These are phyloP conservation scores for Pammene aurita DNA, from an alignment of 2,888 invertebrate species.

Conservation along the genomic window DNA sequence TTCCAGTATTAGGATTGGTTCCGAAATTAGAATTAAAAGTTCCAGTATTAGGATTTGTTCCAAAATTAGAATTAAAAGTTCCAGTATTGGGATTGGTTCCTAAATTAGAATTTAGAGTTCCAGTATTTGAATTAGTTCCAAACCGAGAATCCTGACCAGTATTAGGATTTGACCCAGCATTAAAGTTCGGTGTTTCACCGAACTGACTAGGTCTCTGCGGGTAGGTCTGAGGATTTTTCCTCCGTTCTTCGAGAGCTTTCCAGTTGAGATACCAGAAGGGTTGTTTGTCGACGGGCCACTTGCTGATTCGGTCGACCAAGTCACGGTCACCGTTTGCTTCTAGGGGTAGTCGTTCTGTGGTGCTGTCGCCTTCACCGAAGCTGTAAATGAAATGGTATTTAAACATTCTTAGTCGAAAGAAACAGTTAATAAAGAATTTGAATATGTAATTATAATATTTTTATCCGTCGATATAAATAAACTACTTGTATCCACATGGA, in stretches of 20 bases:
- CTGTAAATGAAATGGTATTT: conserved; percentile 52
- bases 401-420: neutral
- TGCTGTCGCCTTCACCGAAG: conserved; percentile 62
- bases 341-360: conserved; percentile 80
- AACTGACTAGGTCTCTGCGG: conserved; percentile 66
- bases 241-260: conserved; percentile 84
- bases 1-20: conserved; percentile 18
- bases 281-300: conserved; percentile 85
- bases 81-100: conserved; percentile 21
- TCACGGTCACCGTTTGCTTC: conserved; percentile 86
- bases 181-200: conserved; percentile 44
- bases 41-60: conserved; percentile 11
- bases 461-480: too few relatives aligned
- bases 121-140: conserved; percentile 5
- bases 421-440: too few relatives aligned
- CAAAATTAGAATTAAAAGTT: conserved; percentile 13
- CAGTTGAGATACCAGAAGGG: conserved; percentile 90
- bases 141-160: conserved; percentile 9
- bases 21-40: conserved; percentile 12
- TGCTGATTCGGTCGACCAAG: conserved; percentile 84
- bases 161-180: conserved; percentile 22
- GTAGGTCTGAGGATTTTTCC: conserved; percentile 71
- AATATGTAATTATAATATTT: too few relatives aligned
- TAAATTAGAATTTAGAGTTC: conserved; percentile 11
- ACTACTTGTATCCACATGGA: too few relatives aligned